A percentile compares a stretch with the other conserved stretches of the same genome.
These are phyloP conservation scores for Tretioscincus oriximinensis DNA, from an alignment of 2,113 vertebrate genomes.

Conservation along the genomic window DNA sequence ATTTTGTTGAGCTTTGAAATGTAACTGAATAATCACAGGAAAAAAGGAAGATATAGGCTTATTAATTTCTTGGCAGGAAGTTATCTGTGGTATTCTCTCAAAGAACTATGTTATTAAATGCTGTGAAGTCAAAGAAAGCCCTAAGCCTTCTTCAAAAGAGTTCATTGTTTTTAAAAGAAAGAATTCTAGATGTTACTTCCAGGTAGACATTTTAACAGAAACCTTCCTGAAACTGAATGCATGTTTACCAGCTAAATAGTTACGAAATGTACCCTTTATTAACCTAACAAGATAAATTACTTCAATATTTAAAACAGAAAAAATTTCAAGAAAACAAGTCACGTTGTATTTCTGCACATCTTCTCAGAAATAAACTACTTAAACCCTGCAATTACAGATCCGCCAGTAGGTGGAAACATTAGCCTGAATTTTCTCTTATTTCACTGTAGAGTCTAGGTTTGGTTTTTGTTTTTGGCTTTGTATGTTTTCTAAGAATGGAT, in stretches of 20 bases:
- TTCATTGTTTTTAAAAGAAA: background rate
- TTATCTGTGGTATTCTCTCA: background rate
- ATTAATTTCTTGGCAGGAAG: background rate
- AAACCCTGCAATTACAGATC: background rate
- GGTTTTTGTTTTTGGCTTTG: background rate
- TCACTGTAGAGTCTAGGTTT: background rate
- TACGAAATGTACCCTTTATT: too few relatives aligned
- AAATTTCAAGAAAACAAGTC: background rate
- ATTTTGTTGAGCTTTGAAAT: slow-evolving; percentile 17
- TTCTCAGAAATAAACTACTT: too few relatives aligned
- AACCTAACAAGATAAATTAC: background rate
- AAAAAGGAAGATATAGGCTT: slow-evolving; percentile 12
- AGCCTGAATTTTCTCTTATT: background rate
- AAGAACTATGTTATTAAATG: slow-evolving; percentile 13
- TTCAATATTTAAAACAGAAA: background rate
- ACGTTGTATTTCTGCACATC: rapidly evolving
- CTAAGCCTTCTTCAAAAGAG: background rate
- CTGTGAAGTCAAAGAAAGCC: slow-evolving; percentile 9
- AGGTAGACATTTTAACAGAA: background rate
- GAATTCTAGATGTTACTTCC: background rate
- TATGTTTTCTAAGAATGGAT: background rate
- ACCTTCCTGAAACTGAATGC: background rate
- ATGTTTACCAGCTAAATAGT: background rate
- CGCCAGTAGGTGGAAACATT: slow-evolving; percentile 11
- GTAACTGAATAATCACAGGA: slow-evolving; percentile 24